Conservation (phyloP, 2,888 invertebrate genomes). For the Tenthredo distinguenda region DNA sequence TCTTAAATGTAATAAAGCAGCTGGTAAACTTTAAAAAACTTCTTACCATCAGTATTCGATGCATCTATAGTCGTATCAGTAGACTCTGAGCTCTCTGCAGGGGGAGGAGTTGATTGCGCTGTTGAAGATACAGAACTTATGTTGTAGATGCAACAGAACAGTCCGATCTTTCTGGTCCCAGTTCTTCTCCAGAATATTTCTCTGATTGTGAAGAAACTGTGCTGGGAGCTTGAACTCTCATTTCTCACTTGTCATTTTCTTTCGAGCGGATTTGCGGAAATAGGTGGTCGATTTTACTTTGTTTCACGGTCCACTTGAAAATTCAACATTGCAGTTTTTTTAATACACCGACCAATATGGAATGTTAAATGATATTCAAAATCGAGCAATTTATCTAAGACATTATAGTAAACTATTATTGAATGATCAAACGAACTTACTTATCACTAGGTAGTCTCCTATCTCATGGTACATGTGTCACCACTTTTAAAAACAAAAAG, state of each 20-base stretch:
- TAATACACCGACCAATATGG: neutral
- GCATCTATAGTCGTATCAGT: neutral
- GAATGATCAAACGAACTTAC: too few species aligned
- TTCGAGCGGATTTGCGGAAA: neutral
- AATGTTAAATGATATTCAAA: neutral
- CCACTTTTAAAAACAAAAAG: too few species aligned
- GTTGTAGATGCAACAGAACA: neutral
- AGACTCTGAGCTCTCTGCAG: neutral
- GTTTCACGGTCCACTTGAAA: neutral
- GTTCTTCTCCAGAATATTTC: neutral
- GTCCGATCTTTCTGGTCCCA: neutral
- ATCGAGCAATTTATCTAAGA: neutral
- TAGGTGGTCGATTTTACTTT: neutral
- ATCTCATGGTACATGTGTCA: too few species aligned
- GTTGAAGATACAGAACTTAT: neutral
- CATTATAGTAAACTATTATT: neutral
- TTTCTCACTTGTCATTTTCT: neutral
- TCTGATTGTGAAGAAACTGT: neutral
- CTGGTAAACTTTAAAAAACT: neutral
- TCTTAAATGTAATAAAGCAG: neutral
- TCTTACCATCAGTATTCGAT: neutral
- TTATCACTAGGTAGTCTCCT: too few species aligned
- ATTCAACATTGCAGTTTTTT: neutral
- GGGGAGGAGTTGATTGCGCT: neutral
- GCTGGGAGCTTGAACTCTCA: neutral